phyloP scores from a whole-genome alignment of 2,797 vertebrate species.

The Lacerta agilis region DNA sequence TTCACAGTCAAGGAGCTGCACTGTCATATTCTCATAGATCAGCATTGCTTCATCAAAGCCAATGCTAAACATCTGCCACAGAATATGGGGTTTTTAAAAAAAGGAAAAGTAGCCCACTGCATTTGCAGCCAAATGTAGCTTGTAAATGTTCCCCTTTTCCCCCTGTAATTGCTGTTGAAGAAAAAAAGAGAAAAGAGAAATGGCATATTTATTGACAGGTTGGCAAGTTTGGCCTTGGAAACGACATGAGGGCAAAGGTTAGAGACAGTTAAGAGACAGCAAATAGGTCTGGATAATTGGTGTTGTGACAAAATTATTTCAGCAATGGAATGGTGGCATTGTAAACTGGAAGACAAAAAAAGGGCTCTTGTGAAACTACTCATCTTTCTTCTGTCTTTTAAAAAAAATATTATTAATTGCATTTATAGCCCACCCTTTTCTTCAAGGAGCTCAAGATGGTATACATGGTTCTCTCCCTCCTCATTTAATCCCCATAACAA shows the following conservation, averaged over 20 bases:
- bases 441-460: too few relatives aligned
- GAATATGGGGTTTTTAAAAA: neutral
- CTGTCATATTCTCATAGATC: neutral
- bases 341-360: conserved; percentile 39
- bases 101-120: neutral
- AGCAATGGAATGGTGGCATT: neutral
- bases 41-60: conserved; percentile 1
- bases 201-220: conserved; percentile 14
- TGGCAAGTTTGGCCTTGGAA: conserved; percentile 1
- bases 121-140: neutral
- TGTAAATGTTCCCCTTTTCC: neutral
- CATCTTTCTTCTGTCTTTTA: neutral
- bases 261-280: conserved; percentile 15
- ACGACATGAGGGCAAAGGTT: conserved; percentile 7
- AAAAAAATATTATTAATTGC: conserved; percentile 23
- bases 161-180: neutral
- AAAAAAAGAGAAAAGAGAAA: neutral
- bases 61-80: neutral
- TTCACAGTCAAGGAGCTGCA: neutral
- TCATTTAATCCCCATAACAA: too few relatives aligned
- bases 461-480: too few relatives aligned
- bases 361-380: conserved; percentile 19
- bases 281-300: neutral
- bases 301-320: conserved; percentile 16
- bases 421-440: too few relatives aligned